Evolutionary conservation across 2,113 vertebrate species (phyloP), one percentile per base, ranked within the genome.

Genomic region (Chaetodon auriga): DNA sequence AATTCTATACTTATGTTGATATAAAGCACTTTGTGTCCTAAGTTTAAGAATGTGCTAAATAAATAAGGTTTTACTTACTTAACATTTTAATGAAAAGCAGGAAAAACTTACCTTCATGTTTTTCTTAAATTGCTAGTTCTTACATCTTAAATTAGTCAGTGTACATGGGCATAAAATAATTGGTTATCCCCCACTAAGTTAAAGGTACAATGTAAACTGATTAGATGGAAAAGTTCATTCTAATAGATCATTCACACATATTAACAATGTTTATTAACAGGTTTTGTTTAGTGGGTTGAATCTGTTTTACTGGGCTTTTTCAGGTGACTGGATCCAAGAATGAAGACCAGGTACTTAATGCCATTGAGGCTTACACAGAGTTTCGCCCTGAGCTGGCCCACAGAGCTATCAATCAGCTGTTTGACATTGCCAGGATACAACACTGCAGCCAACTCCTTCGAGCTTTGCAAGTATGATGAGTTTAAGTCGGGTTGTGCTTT

Each of bases 291-390:
- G 25, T 18, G 30, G 9, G 0, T 45, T 62, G 16, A 64, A 55
- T 38, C 18, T 21, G 18, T 45, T 0, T 36, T 75, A 6, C 48
- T 45, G 53, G 0, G 8, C 9, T 64, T 25, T 88, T 48, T 75
- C 88, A 99, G 98, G 97, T 99, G 70, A 99, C 97, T 0, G 98
- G 98, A 38, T 97, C 97, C 80, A 99, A 98, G 87, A 98, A 99
- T 0, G 98, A 99, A 78, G 98, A 99, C 43, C 98, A 99, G 92
- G 96, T 99, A 65, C 94, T 99, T 83, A 99, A 99, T 0, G 97
- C 98, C 35, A 99, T 99, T 0, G 97, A 99, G 91, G 95, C 97
- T 14, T 99, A 99, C 94, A 99, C 97, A 0, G 98, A 99, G 80
- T 97, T 97, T 73, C 95, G 98, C 2, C 98, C 97, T 0, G 98